Base-by-base conservation (phyloP, 1,140 invertebrate species). In the Drosophila asahinai region DNA sequence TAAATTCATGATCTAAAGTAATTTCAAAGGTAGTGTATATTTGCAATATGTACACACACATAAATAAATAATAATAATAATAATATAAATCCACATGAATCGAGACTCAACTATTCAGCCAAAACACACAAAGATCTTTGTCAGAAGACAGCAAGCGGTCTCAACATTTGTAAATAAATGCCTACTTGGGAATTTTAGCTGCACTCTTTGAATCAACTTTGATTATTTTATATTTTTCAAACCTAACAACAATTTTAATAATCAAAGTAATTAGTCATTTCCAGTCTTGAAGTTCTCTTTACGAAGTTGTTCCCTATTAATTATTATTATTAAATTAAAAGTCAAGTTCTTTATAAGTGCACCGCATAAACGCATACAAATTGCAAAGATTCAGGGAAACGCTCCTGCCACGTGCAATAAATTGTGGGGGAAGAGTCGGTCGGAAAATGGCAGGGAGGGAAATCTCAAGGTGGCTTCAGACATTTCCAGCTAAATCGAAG, bases 401-500 rank as follows among this genome's bases (percentile, higher is more conserved):
- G 15, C 40, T 45, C 19, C 47, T 59, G 57, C 25, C 40, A 59
- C 38, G 25, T 42, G 36, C 3, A 59, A 59, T 17, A 45, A 19
- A 40, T 25, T 38, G 5, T 14, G 19, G 19, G 45, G 14, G 7
- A 30, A 33, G 14, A 47, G 27, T 30, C 11, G 14, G 14, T 22
- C 33, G 33, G 33, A 36, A 36, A 38, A 27, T 38, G n/a, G 33
- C 19, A 3, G 54, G 54, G 33, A 25, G 33, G 2, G 40, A 57
- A 22, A 55, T 55, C 36, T 55, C 52, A 55, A 63, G 60, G 30
- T 63, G 60, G 19, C 30, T 54, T 17, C 15, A 4, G 8, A 17
- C 27, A 54, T 33, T 38, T 38, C 11, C 33, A 54, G 49, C 12
- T 57, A 25, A 54, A 27, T 17, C 49, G 12, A 55, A 40, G 43